These are phyloP conservation scores for Cichladusa arquata DNA, from an alignment of 2,113 vertebrate species.

Conservation along the genomic window DNA sequence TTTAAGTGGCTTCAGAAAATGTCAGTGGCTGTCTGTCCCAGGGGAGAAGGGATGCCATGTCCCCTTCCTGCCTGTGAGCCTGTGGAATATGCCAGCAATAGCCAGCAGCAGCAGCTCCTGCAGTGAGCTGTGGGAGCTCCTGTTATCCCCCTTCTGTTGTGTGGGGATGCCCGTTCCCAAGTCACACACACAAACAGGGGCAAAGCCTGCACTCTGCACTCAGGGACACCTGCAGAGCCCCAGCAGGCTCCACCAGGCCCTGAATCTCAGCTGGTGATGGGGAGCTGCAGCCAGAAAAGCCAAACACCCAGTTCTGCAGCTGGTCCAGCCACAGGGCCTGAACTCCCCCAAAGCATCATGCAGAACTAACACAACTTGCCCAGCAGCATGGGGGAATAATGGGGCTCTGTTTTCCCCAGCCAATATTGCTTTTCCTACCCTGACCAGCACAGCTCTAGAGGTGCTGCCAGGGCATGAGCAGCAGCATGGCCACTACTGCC, in stretches of 20 bases:
- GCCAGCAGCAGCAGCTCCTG: not conserved
- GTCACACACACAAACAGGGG: not conserved
- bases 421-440: not conserved
- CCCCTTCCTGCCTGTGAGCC: not conserved
- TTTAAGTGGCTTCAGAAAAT: constrained; percentile 13
- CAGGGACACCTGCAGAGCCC: not conserved
- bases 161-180: not conserved
- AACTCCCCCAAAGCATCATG: not conserved
- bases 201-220: not conserved
- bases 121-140: not conserved
- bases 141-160: fast-evolving
- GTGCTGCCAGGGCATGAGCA: not conserved
- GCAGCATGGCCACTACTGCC: not conserved
- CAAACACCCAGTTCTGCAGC: not conserved
- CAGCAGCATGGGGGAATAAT: not conserved
- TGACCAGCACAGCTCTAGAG: not conserved
- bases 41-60: not conserved
- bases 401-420: not conserved
- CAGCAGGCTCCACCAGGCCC: not conserved
- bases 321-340: not conserved
- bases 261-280: not conserved
- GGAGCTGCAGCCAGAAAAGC: not conserved
- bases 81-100: fast-evolving
- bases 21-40: not conserved
- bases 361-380: not conserved